Conservation (phyloP, 1,140 invertebrate species). For the Pogonomyrmex barbatus region DNA sequence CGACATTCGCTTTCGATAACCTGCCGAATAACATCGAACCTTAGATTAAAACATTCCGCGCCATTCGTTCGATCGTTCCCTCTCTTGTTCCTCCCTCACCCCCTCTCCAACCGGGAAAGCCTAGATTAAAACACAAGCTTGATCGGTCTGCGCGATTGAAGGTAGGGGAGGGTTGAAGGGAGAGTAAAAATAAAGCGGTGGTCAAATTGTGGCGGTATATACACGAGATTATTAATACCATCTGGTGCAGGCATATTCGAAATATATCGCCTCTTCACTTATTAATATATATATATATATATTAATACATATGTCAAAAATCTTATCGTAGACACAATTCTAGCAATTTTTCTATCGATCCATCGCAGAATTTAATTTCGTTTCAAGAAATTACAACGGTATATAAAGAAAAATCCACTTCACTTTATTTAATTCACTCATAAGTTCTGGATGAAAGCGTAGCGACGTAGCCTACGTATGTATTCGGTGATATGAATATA, state of each 20-base stretch:
- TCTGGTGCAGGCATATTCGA: not conserved
- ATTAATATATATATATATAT: not conserved
- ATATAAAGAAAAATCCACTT: not conserved
- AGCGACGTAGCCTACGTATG: not conserved
- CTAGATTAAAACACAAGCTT: conserved; percentile 64
- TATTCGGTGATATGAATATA: conserved; percentile 37
- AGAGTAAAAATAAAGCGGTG: conserved; percentile 29
- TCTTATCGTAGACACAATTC: not conserved
- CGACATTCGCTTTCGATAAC: conserved; percentile 61
- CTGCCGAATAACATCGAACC: conserved; percentile 58
- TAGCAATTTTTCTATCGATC: not conserved
- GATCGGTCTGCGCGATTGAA: conserved; percentile 52
- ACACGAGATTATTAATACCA: conserved; percentile 13
- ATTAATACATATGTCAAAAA: not conserved
- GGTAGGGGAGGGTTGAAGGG: not conserved
- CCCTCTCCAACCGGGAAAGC: conserved; percentile 30
- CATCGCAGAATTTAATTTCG: not conserved
- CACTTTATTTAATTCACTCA: not conserved
- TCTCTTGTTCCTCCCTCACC: conserved; percentile 17
- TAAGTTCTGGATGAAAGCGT: conserved; percentile 22
- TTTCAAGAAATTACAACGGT: not conserved
- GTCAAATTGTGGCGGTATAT: conserved; percentile 18
- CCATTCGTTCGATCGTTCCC: conserved; percentile 36
- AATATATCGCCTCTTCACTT: not conserved
- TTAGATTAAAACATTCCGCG: conserved; percentile 74